phyloP scores from a whole-genome alignment of 2,888 invertebrate species.

The Lithophane ornitopus region DNA sequence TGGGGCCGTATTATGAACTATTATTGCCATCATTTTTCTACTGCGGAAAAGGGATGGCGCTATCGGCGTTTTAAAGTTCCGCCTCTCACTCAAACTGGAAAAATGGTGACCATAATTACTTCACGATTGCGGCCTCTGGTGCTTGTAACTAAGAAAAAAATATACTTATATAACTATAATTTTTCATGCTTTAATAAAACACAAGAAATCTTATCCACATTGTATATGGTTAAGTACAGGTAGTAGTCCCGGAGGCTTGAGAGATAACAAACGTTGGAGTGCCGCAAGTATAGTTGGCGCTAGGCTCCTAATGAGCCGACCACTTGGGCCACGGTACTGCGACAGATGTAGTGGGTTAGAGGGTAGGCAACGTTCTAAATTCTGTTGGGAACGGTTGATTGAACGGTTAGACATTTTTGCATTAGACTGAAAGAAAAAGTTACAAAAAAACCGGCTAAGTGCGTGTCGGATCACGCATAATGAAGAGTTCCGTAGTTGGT shows the following conservation, averaged over 20 bases:
- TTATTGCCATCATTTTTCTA: too few relatives aligned
- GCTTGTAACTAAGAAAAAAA: not conserved
- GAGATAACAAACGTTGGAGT: constrained; percentile 44
- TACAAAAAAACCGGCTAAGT: too few relatives aligned
- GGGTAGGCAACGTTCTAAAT: constrained; percentile 2
- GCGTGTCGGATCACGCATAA: too few relatives aligned
- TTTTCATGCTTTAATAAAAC: not conserved
- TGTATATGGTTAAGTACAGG: constrained; percentile 16
- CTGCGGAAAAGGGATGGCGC: too few relatives aligned
- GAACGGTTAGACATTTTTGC: not conserved
- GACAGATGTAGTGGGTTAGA: not conserved
- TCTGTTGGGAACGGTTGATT: not conserved
- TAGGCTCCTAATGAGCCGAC: constrained; percentile 58
- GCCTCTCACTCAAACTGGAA: too few relatives aligned
- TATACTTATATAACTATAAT: too few relatives aligned
- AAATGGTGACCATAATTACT: too few relatives aligned
- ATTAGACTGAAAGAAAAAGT: too few relatives aligned
- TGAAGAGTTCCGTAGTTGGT: too few relatives aligned
- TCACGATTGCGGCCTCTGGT: too few relatives aligned
- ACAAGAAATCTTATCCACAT: not conserved
- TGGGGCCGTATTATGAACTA: not conserved
- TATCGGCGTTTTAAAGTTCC: too few relatives aligned
- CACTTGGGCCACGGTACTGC: constrained; percentile 31
- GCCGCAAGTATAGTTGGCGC: constrained; percentile 42
- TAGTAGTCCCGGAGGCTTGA: constrained; percentile 2